Base-by-base conservation (phyloP, 2,797 vertebrate genomes). In the Macroramphosus scolopax region DNA sequence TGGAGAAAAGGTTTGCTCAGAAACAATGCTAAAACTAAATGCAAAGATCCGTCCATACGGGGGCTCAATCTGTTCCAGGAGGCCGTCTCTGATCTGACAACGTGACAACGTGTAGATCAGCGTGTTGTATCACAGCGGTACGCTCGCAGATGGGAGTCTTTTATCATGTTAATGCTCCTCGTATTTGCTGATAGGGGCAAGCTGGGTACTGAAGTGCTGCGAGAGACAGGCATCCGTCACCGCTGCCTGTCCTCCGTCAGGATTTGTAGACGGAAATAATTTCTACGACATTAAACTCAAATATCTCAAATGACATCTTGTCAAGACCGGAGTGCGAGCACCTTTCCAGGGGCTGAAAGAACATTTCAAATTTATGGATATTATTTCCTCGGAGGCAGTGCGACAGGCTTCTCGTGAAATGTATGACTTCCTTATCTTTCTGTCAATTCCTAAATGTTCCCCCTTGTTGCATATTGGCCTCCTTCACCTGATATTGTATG, bases 81-180 rank as follows among this genome's bases (percentile, higher is more conserved):
- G 15, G 41, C 13, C 26, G 37, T 37, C 51, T 56, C 25, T 22
- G 18, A 48, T 44, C 42, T 58, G 47, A 51, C 55, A 45, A 26
- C n/a, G n/a, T n/a, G 33, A 60, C 11, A 22, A 30, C 12, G 29
- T 57, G 47, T 50, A 60, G 42, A 53, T 30, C 39, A 33, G n/a
- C n/a, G n/a, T 56, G 68, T 47, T 42, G 41, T n/a, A 31, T 63
- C 43, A 50, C 42, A 51, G 64, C 51, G 50, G 26, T n/a, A 22
- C 3, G 64, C 39, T 31, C 39, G 43, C 58, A 68, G 63, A 68
- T 61, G 48, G 33, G 13, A 31, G 44, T 60, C 61, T 58, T 73
- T 68, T 65, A 63, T 82, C 64, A 77, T 68, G 48, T 61, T 77
- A 73, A 78, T 78, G 55, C 41, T 45, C 17, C 41, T 63, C 67